Evolutionary conservation across 1,140 invertebrate genomes (phyloP).

Genomic region (Triops longicaudatus): DNA sequence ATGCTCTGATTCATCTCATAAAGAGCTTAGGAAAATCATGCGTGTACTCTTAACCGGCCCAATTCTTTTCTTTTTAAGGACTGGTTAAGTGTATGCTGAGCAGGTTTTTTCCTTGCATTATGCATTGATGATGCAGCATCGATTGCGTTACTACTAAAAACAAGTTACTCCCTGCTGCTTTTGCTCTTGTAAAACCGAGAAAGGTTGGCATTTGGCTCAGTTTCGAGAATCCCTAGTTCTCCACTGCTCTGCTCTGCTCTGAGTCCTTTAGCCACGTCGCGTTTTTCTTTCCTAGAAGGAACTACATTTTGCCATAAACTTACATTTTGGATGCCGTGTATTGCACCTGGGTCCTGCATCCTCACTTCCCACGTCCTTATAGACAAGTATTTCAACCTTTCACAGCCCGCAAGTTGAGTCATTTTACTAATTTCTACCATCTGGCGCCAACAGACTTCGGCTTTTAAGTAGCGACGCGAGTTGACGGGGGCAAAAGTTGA

Average conservation of each 20-base stretch:
- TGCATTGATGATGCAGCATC: conserved; percentile 7
- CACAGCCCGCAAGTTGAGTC: neutral
- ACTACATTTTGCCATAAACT: no score
- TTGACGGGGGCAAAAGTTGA: conserved; percentile 11
- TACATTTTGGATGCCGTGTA: neutral
- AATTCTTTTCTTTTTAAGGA: neutral
- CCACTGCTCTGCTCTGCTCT: no score
- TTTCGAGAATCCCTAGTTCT: neutral
- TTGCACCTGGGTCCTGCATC: neutral
- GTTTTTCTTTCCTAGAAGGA: no score
- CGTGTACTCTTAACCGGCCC: neutral
- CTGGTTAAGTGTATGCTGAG: neutral
- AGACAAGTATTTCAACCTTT: no score
- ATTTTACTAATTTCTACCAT: conserved; percentile 13
- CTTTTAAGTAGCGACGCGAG: neutral
- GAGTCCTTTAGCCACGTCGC: no score
- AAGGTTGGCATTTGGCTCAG: neutral
- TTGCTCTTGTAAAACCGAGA: neutral
- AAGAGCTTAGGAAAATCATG: neutral
- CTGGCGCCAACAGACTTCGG: conserved; percentile 3
- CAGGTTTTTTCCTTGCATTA: conserved; percentile 12
- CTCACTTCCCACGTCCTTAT: neutral
- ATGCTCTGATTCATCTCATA: neutral
- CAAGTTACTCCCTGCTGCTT: neutral
- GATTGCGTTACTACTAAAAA: neutral